A percentile compares a stretch with the other conserved stretches of the same genome.
Conservation (phyloP, 2,113 vertebrate genomes). For the Tympanuchus pallidicinctus region DNA sequence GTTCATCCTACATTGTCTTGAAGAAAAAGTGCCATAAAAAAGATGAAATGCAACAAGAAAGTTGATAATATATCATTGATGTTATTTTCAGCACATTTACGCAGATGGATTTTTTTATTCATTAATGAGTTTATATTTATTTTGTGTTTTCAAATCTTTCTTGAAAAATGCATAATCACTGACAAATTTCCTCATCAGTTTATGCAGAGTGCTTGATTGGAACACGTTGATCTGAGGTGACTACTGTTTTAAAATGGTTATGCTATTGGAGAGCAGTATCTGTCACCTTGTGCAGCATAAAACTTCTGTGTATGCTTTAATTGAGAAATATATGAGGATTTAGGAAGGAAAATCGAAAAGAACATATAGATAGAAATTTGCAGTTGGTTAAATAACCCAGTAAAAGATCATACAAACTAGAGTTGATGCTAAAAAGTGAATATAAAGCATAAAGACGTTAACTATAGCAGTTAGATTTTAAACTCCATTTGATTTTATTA, state of each 20-base stretch:
- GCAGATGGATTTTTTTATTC: accelerated
- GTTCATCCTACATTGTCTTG: neutral
- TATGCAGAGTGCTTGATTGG: neutral
- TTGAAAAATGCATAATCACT: neutral
- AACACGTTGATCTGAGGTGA: neutral
- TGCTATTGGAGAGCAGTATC: neutral
- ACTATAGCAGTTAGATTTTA: neutral
- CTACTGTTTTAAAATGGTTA: neutral
- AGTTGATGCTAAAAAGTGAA: neutral
- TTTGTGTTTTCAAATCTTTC: neutral
- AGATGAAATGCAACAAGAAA: neutral
- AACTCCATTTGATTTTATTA: slow-evolving; percentile 34
- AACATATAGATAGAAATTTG: neutral
- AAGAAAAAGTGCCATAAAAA: neutral
- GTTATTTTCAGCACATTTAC: neutral
- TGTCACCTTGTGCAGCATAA: neutral
- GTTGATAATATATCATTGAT: neutral
- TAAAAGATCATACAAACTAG: neutral
- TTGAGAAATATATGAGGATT: neutral
- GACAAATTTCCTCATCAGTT: neutral
- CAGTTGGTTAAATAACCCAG: neutral
- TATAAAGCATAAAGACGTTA: neutral
- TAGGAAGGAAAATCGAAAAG: slow-evolving; percentile 3
- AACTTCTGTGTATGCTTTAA: neutral
- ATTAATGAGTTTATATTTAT: neutral